A percentile compares a stretch with the other conserved stretches of the same genome.
Conservation (phyloP, 2,888 invertebrate genomes). For the Plutella xylostella region DNA sequence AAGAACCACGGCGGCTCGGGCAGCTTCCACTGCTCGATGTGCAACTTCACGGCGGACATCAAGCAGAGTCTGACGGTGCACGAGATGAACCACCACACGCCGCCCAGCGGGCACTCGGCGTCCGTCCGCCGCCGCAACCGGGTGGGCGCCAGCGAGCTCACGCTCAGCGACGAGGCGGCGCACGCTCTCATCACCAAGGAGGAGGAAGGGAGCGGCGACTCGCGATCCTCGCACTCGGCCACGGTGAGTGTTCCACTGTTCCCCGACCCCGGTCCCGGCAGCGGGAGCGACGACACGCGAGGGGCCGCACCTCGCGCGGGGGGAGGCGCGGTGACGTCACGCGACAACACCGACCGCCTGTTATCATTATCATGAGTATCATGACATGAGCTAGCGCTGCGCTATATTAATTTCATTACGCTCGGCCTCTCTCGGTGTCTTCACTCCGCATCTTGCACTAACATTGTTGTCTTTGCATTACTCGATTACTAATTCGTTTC, state of each 20-base stretch:
- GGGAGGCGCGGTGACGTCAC: constrained; percentile 41
- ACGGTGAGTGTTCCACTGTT: constrained; percentile 46
- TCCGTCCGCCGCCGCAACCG: constrained; percentile 75
- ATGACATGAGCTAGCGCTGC: no score
- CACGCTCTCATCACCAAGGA: constrained; percentile 45
- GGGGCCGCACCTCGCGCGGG: constrained; percentile 37
- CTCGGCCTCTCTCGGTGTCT: no score
- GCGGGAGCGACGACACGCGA: constrained; percentile 24
- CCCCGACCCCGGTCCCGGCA: constrained; percentile 12
- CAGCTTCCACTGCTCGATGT: constrained; percentile 86
- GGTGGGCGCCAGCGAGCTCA: constrained; percentile 78
- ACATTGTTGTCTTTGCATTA: no score
- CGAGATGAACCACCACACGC: constrained; percentile 91
- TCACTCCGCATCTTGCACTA: no score
- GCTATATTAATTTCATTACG: no score
- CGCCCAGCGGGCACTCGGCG: constrained; percentile 77
- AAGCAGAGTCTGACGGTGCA: constrained; percentile 92
- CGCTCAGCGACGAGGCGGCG: constrained; percentile 32
- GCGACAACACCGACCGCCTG: constrained; percentile 14
- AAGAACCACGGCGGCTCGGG: constrained; percentile 90
- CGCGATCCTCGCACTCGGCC: constrained; percentile 51
- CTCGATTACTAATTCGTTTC: no score
- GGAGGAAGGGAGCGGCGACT: constrained; percentile 64
- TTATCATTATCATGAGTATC: constrained; percentile 32
- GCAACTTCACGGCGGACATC: constrained; percentile 92